Conservation (phyloP, 2,113 vertebrate species). For the Oostethus manadensis region DNA sequence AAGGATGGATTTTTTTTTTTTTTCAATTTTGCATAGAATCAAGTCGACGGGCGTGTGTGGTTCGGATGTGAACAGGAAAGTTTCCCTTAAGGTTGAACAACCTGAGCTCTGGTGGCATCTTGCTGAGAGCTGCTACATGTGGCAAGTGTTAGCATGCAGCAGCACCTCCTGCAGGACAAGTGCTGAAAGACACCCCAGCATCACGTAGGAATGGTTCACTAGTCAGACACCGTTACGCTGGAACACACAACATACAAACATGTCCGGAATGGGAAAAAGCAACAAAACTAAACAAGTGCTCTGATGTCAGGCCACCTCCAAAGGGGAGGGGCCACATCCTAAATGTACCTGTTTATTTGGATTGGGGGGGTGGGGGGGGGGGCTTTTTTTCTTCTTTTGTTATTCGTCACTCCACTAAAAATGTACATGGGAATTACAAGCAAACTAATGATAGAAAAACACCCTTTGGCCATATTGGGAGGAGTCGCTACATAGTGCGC, state of each 20-base stretch:
- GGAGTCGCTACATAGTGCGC: constrained; percentile 77
- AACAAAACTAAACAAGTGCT: constrained; percentile 63
- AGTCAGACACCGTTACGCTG: constrained; percentile 24
- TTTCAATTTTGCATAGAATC: constrained; percentile 72
- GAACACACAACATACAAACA: constrained; percentile 47
- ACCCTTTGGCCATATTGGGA: constrained; percentile 72
- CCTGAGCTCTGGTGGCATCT: not conserved
- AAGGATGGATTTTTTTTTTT: constrained; percentile 55
- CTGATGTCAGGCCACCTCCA: constrained; percentile 59
- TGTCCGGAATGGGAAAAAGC: constrained; percentile 53
- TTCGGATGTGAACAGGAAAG: constrained; percentile 4
- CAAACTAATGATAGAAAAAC: constrained; percentile 73
- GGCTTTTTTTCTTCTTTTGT: constrained; percentile 55
- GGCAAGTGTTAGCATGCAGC: constrained; percentile 1
- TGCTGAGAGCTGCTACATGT: not conserved
- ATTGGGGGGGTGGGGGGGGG: constrained; percentile 13
- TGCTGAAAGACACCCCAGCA: not conserved
- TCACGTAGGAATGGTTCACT: constrained; percentile 62
- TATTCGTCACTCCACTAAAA: constrained; percentile 80
- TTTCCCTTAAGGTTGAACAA: constrained; percentile 1
- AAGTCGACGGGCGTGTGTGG: constrained; percentile 39
- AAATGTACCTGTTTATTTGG: constrained; percentile 63
- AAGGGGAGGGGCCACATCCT: constrained; percentile 35
- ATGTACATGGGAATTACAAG: constrained; percentile 75
- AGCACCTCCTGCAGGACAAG: constrained; percentile 4